Percentiles rank a stretch among this genome's conserved stretches.
phyloP scores from a whole-genome alignment of 2,797 vertebrate species.

The Naso thynnoides region DNA sequence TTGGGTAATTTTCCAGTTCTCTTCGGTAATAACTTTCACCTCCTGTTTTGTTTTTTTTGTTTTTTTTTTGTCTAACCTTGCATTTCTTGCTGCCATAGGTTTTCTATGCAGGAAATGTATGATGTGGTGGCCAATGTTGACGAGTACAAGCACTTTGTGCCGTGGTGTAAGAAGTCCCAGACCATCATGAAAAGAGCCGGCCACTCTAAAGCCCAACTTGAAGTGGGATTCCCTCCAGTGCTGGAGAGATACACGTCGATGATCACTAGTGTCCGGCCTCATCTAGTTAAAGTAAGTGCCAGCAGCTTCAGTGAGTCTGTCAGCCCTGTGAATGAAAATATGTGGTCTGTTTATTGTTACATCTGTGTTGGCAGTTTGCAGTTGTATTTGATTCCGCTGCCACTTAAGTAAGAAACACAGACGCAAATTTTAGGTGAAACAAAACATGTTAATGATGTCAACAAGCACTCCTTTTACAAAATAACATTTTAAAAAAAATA shows the following conservation, averaged over 20 bases:
- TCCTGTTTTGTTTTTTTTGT: not conserved
- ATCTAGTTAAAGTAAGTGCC: slow-evolving; percentile 93
- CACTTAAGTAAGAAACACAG: not conserved
- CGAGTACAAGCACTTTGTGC: slow-evolving; percentile 94
- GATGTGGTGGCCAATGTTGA: slow-evolving; percentile 95
- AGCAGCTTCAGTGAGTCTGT: not conserved
- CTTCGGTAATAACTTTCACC: not conserved
- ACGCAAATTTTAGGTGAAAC: not conserved
- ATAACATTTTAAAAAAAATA: not conserved
- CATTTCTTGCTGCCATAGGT: slow-evolving; percentile 77
- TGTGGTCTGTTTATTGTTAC: not conserved
- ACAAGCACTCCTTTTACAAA: not conserved
- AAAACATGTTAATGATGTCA: not conserved
- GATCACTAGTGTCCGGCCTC: slow-evolving; percentile 92
- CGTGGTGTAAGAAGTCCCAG: slow-evolving; percentile 95
- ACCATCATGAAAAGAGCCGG: slow-evolving; percentile 90
- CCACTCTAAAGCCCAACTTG: slow-evolving; percentile 92
- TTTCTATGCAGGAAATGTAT: slow-evolving; percentile 97
- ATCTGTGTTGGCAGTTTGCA: not conserved
- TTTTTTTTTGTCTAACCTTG: not conserved
- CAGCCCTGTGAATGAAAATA: not conserved
- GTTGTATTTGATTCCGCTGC: not conserved
- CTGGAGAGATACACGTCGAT: slow-evolving; percentile 95
- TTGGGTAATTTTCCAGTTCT: slow-evolving; percentile 85
- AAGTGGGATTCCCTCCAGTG: slow-evolving; percentile 94